phyloP scores from a whole-genome alignment of 2,888 invertebrate genomes.

The Synanthedon andrenaeformis region DNA sequence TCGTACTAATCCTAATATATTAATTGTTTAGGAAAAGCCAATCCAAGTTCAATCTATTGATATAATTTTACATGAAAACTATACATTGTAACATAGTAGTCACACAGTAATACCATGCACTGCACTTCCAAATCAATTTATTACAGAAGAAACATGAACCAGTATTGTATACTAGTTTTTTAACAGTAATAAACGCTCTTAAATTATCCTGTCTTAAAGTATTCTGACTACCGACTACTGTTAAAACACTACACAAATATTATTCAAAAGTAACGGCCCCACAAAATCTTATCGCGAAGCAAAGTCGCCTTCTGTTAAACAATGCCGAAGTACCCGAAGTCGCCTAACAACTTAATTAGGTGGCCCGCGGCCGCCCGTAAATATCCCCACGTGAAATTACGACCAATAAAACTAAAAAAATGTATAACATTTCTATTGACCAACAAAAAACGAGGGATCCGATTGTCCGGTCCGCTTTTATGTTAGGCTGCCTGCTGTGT shows the following conservation, averaged over 20 bases:
- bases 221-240: constrained; percentile 35
- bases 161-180: too few relatives aligned
- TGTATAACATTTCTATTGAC: constrained; percentile 68
- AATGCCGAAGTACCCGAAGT: constrained; percentile 51
- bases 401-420: constrained; percentile 68
- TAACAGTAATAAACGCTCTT: constrained; percentile 2
- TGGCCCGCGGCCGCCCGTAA: constrained; percentile 65
- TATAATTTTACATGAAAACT: too few relatives aligned
- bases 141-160: too few relatives aligned
- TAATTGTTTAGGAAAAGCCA: too few relatives aligned
- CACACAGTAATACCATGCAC: too few relatives aligned
- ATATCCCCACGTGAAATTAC: constrained; percentile 67
- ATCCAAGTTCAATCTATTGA: too few relatives aligned
- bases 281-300: constrained; percentile 49
- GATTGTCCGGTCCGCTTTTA: constrained; percentile 63
- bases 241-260: constrained; percentile 41
- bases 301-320: constrained; percentile 51
- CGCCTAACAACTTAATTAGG: constrained; percentile 69
- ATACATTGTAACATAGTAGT: too few relatives aligned
- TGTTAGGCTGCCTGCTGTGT: constrained; percentile 58
- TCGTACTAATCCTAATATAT: too few relatives aligned
- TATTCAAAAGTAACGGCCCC: constrained; percentile 29
- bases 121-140: too few relatives aligned
- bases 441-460: constrained; percentile 60
- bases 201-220: constrained; percentile 16